Evolutionary conservation across 2,888 invertebrate genomes (phyloP).

Genomic region (Acanthosepion lycidas): DNA sequence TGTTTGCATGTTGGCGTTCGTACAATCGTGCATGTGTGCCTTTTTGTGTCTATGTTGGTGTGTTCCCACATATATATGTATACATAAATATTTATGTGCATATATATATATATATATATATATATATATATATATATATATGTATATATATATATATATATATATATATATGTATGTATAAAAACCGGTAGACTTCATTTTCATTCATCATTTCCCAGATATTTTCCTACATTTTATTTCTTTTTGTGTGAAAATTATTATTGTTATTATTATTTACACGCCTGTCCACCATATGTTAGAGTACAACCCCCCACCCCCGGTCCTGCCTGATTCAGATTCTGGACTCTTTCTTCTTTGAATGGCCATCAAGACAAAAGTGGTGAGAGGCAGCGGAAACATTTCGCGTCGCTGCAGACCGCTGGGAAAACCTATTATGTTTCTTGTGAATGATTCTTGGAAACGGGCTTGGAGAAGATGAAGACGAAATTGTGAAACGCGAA

Average conservation of each 20-base stretch:
- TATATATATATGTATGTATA: background rate
- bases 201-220: no score
- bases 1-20: no score
- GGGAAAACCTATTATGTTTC: background rate
- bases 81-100: background rate
- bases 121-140: background rate
- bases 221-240: no score
- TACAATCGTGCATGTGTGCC: background rate
- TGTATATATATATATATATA: background rate
- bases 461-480: background rate
- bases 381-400: background rate
- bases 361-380: background rate
- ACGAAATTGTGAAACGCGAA: background rate
- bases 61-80: background rate
- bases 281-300: background rate
- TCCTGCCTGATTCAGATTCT: background rate
- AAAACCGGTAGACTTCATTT: no score
- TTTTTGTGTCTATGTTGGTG: background rate
- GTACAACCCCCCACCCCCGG: background rate
- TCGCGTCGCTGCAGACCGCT: background rate
- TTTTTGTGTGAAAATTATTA: background rate
- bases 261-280: background rate
- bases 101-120: background rate
- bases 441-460: background rate
- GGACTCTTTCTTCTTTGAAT: background rate